A percentile compares a stretch with the other conserved stretches of the same genome.
Conservation (phyloP, 2,797 vertebrate species). For the Enteromius radiatus region DNA sequence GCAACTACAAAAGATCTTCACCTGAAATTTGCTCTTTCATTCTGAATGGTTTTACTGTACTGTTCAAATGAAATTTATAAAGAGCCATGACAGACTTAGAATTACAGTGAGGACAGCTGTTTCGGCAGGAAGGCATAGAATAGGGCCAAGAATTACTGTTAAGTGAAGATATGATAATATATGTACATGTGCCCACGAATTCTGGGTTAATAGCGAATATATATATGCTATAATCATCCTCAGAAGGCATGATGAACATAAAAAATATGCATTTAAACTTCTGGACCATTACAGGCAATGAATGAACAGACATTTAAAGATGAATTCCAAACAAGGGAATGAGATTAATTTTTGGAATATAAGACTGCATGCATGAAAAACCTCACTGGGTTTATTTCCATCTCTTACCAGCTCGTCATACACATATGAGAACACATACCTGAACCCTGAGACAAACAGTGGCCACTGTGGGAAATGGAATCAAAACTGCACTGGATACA, state of each 20-base stretch:
- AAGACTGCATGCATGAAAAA: conserved; percentile 56
- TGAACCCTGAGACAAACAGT: conserved; percentile 54
- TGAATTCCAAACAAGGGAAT: conserved; percentile 35
- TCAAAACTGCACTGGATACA: conserved; percentile 50
- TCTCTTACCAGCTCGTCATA: conserved; percentile 44
- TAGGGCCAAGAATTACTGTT: conserved; percentile 23
- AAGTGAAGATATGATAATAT: not conserved
- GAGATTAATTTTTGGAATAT: conserved; percentile 43
- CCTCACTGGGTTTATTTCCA: conserved; percentile 21
- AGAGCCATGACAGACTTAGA: not conserved
- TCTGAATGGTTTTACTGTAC: conserved; percentile 22
- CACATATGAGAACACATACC: conserved; percentile 55
- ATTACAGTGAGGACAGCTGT: conserved; percentile 4
- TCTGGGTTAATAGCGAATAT: conserved; percentile 1
- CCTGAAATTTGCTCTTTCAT: conserved; percentile 9
- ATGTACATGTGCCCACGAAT: conserved; percentile 31
- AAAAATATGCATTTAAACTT: conserved; percentile 3
- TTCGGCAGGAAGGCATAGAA: conserved; percentile 14
- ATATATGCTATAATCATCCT: not conserved
- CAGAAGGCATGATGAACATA: not conserved
- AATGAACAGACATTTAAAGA: conserved; percentile 27
- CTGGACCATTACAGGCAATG: not conserved
- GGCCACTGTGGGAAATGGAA: conserved; percentile 51
- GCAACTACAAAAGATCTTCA: conserved; percentile 3
- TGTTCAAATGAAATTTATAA: not conserved